These are phyloP conservation scores for Campopleginae sp. DNA, from an alignment of 2,888 invertebrate genomes.

Conservation along the genomic window DNA sequence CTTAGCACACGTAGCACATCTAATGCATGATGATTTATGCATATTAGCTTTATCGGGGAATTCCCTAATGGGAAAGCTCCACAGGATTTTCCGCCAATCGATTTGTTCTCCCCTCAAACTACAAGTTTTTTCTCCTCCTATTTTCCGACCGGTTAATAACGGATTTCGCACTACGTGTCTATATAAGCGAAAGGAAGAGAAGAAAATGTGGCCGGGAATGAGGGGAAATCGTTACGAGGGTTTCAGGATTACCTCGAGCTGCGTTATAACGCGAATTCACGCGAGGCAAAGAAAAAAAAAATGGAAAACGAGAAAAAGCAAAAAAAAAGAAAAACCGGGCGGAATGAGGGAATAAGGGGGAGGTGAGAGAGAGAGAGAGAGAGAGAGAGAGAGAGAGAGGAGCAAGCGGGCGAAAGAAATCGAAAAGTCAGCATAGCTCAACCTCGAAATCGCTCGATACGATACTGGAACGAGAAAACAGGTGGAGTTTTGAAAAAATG, in stretches of 20 bases:
- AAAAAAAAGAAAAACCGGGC: neutral
- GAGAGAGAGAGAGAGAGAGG: neutral
- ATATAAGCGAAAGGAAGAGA: neutral
- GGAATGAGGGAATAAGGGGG: neutral
- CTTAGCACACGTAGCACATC: neutral
- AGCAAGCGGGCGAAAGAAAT: too few species aligned
- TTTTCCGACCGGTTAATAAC: slow-evolving; percentile 40
- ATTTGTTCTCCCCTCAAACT: slow-evolving; percentile 8
- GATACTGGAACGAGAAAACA: neutral
- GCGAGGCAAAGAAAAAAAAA: slow-evolving; percentile 39
- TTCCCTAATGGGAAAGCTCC: slow-evolving; percentile 43
- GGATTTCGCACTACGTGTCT: slow-evolving; percentile 38
- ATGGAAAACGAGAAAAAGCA: slow-evolving; percentile 37
- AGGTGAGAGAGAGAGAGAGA: neutral
- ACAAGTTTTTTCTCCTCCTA: neutral
- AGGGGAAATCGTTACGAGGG: slow-evolving; percentile 40
- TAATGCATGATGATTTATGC: slow-evolving; percentile 26
- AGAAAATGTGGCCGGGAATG: slow-evolving; percentile 23
- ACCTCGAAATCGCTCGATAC: slow-evolving; percentile 24
- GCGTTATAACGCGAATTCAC: slow-evolving; percentile 52
- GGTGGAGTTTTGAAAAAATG: neutral
- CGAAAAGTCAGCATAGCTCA: slow-evolving; percentile 8
- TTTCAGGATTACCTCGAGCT: slow-evolving; percentile 27
- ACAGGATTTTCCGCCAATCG: slow-evolving; percentile 7
- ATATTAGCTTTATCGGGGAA: slow-evolving; percentile 53